Evolutionary conservation across 2,888 invertebrate genomes (phyloP), one percentile per base, ranked within the genome.

Genomic region (Acleris holmiana): DNA sequence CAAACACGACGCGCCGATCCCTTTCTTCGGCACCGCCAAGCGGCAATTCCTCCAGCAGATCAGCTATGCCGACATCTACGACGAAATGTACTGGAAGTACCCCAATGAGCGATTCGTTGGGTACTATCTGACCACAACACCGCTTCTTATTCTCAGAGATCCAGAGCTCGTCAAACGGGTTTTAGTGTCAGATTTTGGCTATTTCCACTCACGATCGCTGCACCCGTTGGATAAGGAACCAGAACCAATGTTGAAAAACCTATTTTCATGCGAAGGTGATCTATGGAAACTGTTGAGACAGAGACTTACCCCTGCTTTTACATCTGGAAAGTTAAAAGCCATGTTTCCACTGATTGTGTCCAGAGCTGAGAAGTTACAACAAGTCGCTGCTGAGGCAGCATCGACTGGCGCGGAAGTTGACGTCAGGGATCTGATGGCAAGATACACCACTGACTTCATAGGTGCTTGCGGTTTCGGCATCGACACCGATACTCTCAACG

Each of bases 291-390:
- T 66, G 18, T 59, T 72, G 44, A 62, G 72, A 13, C 58, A 68
- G 40, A 65, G 63, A 41, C 40, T 72, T 17, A 64, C 64, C n/a
- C 70, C 75, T 0, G 70, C 73, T 1, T 76, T 75, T 51, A 69
- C 70, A 4, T 69, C 68, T 6, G 72, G 71, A 3, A 76, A 76
- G 48, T 67, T 74, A 19, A 73, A 70, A 49, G 73, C 68, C 5
- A 76, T 76, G 76, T 75, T 74, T 59, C 75, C 74, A 1, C 57
- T 76, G 29, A 69, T 76, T 7, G 47, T 67, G 3, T 68, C 70
- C 15, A 68, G 74, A 25, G 73, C 73, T 8, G 60, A 68, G 10
- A 67, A 63, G 29, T 56, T 71, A 55, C 57, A 59, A 21, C 41
- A 47, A 8, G 15, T 59, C n/a, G 67, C 68, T 15, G 50, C 47